phyloP scores from a whole-genome alignment of 2,888 invertebrate species.

The Drosophila hamatofila region DNA sequence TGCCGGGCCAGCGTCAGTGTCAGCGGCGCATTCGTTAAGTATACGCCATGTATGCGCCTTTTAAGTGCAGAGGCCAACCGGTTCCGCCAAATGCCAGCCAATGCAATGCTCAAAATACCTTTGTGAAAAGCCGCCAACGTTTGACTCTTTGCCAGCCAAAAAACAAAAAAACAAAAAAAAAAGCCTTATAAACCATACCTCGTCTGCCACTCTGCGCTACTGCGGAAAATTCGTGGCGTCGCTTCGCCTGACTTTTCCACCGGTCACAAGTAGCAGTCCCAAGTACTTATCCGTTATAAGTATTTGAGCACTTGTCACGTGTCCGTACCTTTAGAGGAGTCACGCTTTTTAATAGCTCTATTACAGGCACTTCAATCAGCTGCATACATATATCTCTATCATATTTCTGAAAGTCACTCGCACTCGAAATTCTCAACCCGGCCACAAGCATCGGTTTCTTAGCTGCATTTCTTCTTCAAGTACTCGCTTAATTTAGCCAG shows the following conservation, averaged over 20 bases:
- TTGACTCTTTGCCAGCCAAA: slow-evolving; percentile 50
- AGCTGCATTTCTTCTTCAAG: slow-evolving; percentile 8
- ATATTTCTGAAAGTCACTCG: slow-evolving; percentile 36
- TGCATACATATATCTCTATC: slow-evolving; percentile 6
- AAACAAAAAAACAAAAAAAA: slow-evolving; percentile 1
- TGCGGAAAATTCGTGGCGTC: slow-evolving; percentile 29
- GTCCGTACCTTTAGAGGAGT: slow-evolving; percentile 26
- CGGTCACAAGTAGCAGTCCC: slow-evolving; percentile 21
- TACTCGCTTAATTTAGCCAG: slow-evolving; percentile 1
- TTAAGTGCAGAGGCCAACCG: slow-evolving; percentile 67
- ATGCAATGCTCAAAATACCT: slow-evolving; percentile 43
- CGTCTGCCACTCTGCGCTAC: slow-evolving; percentile 5
- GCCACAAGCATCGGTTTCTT: slow-evolving; percentile 11
- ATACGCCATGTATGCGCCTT: slow-evolving; percentile 76
- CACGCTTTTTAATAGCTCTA: slow-evolving; percentile 41
- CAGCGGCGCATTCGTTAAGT: slow-evolving; percentile 75
- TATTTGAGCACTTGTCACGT: slow-evolving; percentile 22
- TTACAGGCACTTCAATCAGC: slow-evolving; percentile 29
- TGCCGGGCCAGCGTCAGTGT: slow-evolving; percentile 63
- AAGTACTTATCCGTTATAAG: slow-evolving; percentile 17
- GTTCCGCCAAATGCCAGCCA: slow-evolving; percentile 48
- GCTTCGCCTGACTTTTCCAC: slow-evolving; percentile 15
- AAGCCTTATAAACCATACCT: neutral
- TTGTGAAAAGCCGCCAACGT: slow-evolving; percentile 69
- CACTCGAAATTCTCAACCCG: slow-evolving; percentile 22